phyloP scores from a whole-genome alignment of 1,140 invertebrate genomes.

The Doryteuthis pealeii region DNA sequence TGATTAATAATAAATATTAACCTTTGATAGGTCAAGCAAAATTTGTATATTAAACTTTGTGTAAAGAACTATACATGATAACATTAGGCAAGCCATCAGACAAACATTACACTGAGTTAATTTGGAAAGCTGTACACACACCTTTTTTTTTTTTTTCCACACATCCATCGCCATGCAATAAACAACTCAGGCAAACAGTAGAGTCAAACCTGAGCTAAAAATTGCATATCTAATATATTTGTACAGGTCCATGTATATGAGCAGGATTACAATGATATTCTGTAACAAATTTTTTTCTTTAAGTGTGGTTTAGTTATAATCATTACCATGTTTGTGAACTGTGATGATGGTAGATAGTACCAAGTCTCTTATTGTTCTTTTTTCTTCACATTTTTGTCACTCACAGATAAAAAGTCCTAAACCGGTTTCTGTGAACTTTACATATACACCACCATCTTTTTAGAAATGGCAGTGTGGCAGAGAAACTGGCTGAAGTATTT shows the following conservation, averaged over 20 bases:
- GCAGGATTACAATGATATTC: slow-evolving; percentile 2
- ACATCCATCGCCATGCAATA: slow-evolving; percentile 14
- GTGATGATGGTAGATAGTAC: too few relatives aligned
- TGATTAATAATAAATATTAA: slow-evolving; percentile 14
- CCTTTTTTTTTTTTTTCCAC: not conserved
- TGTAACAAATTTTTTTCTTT: not conserved
- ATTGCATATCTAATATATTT: slow-evolving; percentile 10
- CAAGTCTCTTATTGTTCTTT: too few relatives aligned
- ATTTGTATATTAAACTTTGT: slow-evolving; percentile 15
- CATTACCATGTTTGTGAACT: too few relatives aligned
- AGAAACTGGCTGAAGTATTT: slow-evolving; percentile 2
- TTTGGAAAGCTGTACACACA: slow-evolving; percentile 9
- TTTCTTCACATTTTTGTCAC: too few relatives aligned
- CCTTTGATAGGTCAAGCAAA: slow-evolving; percentile 10
- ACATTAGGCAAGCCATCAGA: slow-evolving; percentile 15
- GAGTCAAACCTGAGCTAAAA: not conserved
- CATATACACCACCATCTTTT: not conserved
- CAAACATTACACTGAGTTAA: slow-evolving; percentile 15
- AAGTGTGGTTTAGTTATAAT: too few relatives aligned
- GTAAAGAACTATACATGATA: slow-evolving; percentile 10
- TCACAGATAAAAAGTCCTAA: not conserved
- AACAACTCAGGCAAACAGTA: not conserved
- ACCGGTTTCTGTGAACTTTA: slow-evolving; percentile 3
- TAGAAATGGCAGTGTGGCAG: not conserved
- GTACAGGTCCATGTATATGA: slow-evolving; percentile 1